Percentiles rank a stretch among this genome's conserved stretches.
phyloP scores from a whole-genome alignment of 1,140 invertebrate species.

The Mactra quadrangularis region DNA sequence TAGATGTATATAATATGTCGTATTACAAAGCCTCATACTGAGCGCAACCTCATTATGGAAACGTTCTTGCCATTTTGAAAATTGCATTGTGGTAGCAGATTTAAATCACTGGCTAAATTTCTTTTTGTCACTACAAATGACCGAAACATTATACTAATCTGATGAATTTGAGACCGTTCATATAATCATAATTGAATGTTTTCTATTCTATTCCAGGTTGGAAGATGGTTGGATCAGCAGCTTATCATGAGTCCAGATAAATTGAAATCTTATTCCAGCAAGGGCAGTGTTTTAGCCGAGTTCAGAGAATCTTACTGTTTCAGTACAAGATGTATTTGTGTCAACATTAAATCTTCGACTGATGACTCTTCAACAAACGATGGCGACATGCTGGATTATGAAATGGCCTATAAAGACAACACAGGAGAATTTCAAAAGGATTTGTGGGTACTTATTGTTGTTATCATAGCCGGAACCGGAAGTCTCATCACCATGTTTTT shows the following conservation, averaged over 20 bases:
- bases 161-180: no score
- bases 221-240: constrained; percentile 59
- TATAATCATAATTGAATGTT: no score
- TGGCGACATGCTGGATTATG: constrained; percentile 8
- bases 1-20: no score
- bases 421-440: constrained; percentile 68
- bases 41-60: no score
- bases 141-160: no score
- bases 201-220: constrained; percentile 63
- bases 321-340: constrained; percentile 65
- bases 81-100: no score
- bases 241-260: constrained; percentile 49
- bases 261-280: constrained; percentile 60
- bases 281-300: constrained; percentile 22
- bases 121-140: no score
- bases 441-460: constrained; percentile 71
- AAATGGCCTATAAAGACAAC: constrained; percentile 49
- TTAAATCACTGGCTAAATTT: no score
- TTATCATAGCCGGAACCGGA: constrained; percentile 70
- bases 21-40: no score
- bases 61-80: no score
- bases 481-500: constrained; percentile 83
- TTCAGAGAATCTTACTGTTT: constrained; percentile 60
- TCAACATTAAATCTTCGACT: constrained; percentile 37
- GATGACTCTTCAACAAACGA: neutral